phyloP scores from a whole-genome alignment of 2,113 vertebrate species.

The Pogonocichla stellata region DNA sequence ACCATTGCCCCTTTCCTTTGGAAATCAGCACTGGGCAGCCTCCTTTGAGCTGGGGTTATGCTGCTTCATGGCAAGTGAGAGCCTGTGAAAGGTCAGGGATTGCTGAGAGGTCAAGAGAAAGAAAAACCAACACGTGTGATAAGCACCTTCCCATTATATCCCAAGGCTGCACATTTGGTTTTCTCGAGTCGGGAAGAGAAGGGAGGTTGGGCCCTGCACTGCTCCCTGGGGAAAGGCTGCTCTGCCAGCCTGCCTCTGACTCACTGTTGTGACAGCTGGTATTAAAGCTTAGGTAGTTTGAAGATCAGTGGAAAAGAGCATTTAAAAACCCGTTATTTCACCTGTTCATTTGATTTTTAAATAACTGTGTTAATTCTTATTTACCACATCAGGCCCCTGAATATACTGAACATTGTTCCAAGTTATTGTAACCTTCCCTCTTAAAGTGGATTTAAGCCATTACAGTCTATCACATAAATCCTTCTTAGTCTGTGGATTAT shows the following conservation, averaged over 20 bases:
- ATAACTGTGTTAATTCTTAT: slow-evolving; percentile 22
- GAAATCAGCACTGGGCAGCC: background rate
- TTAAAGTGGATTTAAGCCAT: slow-evolving; percentile 42
- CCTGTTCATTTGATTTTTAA: slow-evolving; percentile 30
- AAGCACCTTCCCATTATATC: background rate
- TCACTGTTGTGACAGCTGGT: slow-evolving; percentile 54
- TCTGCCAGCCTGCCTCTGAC: slow-evolving; percentile 41
- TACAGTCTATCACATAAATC: slow-evolving; percentile 28
- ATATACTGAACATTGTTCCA: background rate
- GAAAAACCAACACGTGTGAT: background rate
- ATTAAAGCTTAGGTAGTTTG: slow-evolving; percentile 23
- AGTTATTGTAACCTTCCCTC: background rate
- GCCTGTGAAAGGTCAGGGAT: background rate
- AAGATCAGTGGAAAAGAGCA: background rate
- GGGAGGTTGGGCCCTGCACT: background rate
- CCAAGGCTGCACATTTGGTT: background rate
- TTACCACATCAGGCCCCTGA: background rate
- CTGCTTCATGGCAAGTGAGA: background rate
- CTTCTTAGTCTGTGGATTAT: slow-evolving; percentile 56
- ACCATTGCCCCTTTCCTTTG: rapidly evolving
- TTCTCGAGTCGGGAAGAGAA: background rate
- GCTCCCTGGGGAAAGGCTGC: background rate
- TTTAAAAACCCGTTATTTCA: slow-evolving; percentile 14
- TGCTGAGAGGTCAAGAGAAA: background rate
- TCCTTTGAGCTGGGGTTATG: background rate